Conservation (phyloP, 2,797 vertebrate genomes). For the Leptatherina wallacei region DNA sequence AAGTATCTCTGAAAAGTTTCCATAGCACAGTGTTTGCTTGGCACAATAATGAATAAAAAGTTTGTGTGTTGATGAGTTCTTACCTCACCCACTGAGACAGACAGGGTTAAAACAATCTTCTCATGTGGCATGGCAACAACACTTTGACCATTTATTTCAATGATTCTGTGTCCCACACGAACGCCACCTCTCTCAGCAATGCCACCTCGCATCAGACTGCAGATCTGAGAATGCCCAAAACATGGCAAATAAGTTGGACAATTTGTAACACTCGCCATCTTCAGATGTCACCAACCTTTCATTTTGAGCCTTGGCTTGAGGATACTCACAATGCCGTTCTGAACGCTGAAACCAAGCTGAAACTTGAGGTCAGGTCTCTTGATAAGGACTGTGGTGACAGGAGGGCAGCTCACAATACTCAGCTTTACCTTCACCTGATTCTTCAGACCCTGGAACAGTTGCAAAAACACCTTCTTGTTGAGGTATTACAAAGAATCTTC, state of each 20-base stretch:
- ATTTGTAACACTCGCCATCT: background rate
- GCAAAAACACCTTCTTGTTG: background rate
- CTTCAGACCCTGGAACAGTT: constrained; percentile 88
- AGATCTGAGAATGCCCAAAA: constrained; percentile 85
- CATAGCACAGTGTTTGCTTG: constrained; percentile 19
- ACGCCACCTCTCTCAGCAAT: constrained; percentile 97
- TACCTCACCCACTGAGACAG: constrained; percentile 97
- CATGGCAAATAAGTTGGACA: background rate
- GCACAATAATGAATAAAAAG: constrained; percentile 46
- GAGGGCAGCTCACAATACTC: constrained; percentile 97
- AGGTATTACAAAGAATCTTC: background rate
- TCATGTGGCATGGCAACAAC: constrained; percentile 98
- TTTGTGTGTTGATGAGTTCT: constrained; percentile 65
- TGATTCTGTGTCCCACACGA: constrained; percentile 96
- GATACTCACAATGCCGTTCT: constrained; percentile 85
- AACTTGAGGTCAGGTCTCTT: constrained; percentile 97
- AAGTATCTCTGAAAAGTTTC: constrained; percentile 24
- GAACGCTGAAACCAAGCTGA: constrained; percentile 95
- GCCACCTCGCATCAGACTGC: constrained; percentile 97
- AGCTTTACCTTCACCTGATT: constrained; percentile 94
- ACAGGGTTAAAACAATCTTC: constrained; percentile 97
- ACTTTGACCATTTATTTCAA: constrained; percentile 98
- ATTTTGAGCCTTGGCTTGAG: background rate
- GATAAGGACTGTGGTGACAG: constrained; percentile 96
- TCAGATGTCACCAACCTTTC: constrained; percentile 1